Conservation (phyloP, 2,113 vertebrate species). For the Planiliza haematocheilus region DNA sequence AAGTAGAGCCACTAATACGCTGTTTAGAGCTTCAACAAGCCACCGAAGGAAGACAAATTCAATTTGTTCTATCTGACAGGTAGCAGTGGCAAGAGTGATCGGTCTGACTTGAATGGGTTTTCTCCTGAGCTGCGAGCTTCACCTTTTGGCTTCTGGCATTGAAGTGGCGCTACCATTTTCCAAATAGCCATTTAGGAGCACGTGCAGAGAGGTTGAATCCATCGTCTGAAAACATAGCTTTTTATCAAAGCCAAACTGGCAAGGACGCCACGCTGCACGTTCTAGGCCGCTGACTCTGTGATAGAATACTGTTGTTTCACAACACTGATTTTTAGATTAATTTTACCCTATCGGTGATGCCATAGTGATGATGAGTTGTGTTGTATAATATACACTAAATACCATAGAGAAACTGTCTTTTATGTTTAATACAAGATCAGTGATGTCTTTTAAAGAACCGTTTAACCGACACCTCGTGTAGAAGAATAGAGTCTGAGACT, state of each 20-base stretch:
- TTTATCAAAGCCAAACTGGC: slow-evolving; percentile 66
- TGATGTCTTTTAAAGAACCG: neutral
- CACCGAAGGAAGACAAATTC: slow-evolving; percentile 83
- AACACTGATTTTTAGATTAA: slow-evolving; percentile 19
- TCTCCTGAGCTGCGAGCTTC: slow-evolving; percentile 64
- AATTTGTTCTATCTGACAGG: slow-evolving; percentile 85
- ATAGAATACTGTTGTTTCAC: slow-evolving; percentile 30
- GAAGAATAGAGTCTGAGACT: slow-evolving; percentile 5
- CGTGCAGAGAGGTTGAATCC: slow-evolving; percentile 61
- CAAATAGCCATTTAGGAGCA: slow-evolving; percentile 72
- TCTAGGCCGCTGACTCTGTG: slow-evolving; percentile 40
- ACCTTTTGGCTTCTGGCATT: slow-evolving; percentile 77
- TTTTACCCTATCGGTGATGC: slow-evolving; percentile 21
- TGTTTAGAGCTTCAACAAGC: slow-evolving; percentile 82
- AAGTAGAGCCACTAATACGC: slow-evolving; percentile 83
- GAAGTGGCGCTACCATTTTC: slow-evolving; percentile 72
- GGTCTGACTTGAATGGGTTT: slow-evolving; percentile 69
- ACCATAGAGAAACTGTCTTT: neutral
- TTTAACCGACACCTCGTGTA: slow-evolving; percentile 1
- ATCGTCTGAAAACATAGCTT: slow-evolving; percentile 61
- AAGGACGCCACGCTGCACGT: slow-evolving; percentile 44
- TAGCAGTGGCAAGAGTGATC: slow-evolving; percentile 75
- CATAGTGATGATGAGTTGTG: slow-evolving; percentile 10
- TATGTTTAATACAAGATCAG: neutral
- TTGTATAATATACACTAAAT: neutral